Percentiles rank a stretch among this genome's conserved stretches.
Conservation (phyloP, 2,113 vertebrate genomes). For the Herpailurus yagouaroundi region DNA sequence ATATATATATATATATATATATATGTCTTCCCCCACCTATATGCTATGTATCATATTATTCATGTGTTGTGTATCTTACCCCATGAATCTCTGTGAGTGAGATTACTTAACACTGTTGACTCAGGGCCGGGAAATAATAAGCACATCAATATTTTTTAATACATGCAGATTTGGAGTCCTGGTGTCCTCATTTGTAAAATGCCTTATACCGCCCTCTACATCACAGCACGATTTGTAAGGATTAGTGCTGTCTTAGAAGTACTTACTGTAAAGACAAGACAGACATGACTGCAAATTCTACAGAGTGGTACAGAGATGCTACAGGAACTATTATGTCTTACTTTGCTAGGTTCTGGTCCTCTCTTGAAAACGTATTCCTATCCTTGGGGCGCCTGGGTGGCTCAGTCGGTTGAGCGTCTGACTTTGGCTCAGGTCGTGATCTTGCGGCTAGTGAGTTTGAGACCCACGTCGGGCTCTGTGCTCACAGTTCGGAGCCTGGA, state of each 20-base stretch:
- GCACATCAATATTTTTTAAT: neutral
- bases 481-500: too few relatives aligned
- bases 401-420: too few relatives aligned
- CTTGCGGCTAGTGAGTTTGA: too few relatives aligned
- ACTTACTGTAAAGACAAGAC: neutral
- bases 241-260: neutral
- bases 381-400: neutral
- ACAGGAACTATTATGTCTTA: neutral
- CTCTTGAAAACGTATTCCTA: neutral
- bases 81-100: neutral
- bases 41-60: neutral
- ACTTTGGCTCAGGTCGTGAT: too few relatives aligned
- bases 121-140: neutral
- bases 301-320: neutral
- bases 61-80: neutral
- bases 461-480: too few relatives aligned
- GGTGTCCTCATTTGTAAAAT: neutral
- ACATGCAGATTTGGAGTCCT: neutral
- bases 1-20: too few relatives aligned
- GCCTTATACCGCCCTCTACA: accelerated
- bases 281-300: neutral
- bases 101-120: neutral
- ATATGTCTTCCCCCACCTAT: neutral
- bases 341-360: neutral
- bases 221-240: neutral